Percentiles rank a stretch among this genome's conserved stretches.
These are phyloP conservation scores for Drosophila subsilvestris DNA, from an alignment of 2,888 invertebrate genomes.

Conservation along the genomic window DNA sequence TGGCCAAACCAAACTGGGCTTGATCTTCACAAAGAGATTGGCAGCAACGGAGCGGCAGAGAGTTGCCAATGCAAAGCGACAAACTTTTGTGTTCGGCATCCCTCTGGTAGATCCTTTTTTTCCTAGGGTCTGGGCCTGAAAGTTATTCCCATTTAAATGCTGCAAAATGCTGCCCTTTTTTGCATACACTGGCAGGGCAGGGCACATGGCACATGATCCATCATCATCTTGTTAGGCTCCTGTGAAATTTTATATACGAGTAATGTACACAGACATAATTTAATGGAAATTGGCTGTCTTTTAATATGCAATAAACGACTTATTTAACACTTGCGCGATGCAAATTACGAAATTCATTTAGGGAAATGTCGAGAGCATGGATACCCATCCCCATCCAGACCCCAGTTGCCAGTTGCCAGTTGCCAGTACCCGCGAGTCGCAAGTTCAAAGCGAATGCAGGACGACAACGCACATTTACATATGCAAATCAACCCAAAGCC, in stretches of 20 bases:
- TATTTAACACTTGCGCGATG: slow-evolving; percentile 76
- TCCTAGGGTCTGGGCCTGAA: slow-evolving; percentile 4
- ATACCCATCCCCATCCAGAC: background rate
- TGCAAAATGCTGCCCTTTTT: slow-evolving; percentile 29
- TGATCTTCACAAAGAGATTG: slow-evolving; percentile 27
- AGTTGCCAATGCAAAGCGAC: too few relatives aligned
- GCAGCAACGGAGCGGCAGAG: background rate
- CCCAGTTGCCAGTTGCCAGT: slow-evolving; percentile 25
- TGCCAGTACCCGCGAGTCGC: background rate
- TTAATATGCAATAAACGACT: slow-evolving; percentile 78
- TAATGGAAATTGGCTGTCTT: slow-evolving; percentile 71
- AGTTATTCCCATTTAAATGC: background rate
- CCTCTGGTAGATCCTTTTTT: background rate
- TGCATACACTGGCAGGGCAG: too few relatives aligned
- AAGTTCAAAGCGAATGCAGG: slow-evolving; percentile 24
- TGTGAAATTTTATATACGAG: slow-evolving; percentile 24
- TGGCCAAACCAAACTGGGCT: slow-evolving; percentile 23
- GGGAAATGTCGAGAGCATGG: slow-evolving; percentile 54
- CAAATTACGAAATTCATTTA: slow-evolving; percentile 76
- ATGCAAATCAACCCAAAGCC: slow-evolving; percentile 63
- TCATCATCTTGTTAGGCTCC: slow-evolving; percentile 69
- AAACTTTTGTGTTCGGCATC: too few relatives aligned
- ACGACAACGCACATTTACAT: slow-evolving; percentile 65
- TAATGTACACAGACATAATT: slow-evolving; percentile 60
- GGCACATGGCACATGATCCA: slow-evolving; percentile 58